A percentile compares a stretch with the other conserved stretches of the same genome.
These are phyloP conservation scores for Mobula birostris DNA, from an alignment of 2,113 vertebrate species.

Conservation along the genomic window DNA sequence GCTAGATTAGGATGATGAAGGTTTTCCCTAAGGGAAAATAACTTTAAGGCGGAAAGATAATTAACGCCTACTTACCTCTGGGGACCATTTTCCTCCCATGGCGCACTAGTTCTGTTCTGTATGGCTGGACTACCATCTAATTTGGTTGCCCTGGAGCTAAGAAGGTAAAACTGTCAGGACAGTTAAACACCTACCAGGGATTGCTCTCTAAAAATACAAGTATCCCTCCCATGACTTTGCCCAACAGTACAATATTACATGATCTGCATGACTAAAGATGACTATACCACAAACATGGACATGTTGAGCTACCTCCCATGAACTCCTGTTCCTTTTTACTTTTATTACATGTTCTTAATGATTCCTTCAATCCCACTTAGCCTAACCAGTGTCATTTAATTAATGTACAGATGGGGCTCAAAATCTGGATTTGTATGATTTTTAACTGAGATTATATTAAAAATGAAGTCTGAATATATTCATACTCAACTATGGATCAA, in stretches of 20 bases:
- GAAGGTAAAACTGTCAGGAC: background rate
- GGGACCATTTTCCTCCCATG: slow-evolving; percentile 72
- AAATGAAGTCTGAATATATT: background rate
- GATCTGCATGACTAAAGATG: background rate
- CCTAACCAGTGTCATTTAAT: background rate
- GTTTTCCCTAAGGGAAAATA: background rate
- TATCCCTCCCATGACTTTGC: background rate
- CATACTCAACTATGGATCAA: background rate
- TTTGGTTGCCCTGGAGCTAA: slow-evolving; percentile 68
- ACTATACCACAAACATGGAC: background rate
- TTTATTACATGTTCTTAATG: background rate
- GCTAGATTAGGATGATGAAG: background rate
- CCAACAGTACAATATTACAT: background rate
- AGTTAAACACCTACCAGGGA: background rate
- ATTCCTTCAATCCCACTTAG: background rate
- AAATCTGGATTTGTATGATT: background rate
- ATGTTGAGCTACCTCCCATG: background rate
- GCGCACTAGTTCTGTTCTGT: slow-evolving; percentile 60
- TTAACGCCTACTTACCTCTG: slow-evolving; percentile 59
- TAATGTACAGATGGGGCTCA: background rate
- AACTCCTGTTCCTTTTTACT: background rate
- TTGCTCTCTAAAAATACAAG: background rate
- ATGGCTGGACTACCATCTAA: slow-evolving; percentile 60
- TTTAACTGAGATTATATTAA: background rate
- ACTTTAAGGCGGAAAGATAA: background rate